Base-by-base conservation (phyloP, 2,797 vertebrate genomes). In the Hydrocynus forskahlii region DNA sequence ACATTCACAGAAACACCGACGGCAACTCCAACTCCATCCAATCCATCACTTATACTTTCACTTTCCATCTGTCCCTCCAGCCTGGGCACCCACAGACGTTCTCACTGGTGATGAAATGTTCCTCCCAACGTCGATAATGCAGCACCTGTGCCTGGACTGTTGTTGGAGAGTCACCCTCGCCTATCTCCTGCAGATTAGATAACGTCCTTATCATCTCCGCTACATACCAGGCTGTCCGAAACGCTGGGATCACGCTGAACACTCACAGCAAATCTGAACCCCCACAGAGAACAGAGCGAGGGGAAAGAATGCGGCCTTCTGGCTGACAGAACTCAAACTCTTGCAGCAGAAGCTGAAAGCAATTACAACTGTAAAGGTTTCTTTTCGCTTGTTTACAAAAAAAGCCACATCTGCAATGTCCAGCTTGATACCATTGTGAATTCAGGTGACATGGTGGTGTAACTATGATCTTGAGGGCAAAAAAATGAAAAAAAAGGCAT, bases 141-240 rank as follows among this genome's bases (percentile, higher is more conserved):
- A 80, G 76, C 76, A 74, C 70, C 83, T 80, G 81, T 67, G 57
- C 62, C 38, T 43, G 19, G 17, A 78, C 10, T 79, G 72, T 54
- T 78, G 76, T 68, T 81, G 23, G 72, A 81, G 57, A 78, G 81
- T 76, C 72, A 79, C 55, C 21, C 69, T 76, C 69, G 54, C 40
- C 75, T 79, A 77, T 73, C 62, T 77, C 23, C 59, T 13, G 21
- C 19, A 71, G 79, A 86, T 79, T 80, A 83, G 79, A 85, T 81
- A 78, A 72, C 35, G 52, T 72, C 75, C 70, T 71, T 79, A 83
- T 85, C 79, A 81, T 84, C 75, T 48, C 52, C 8, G 40, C 29
- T 80, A 60, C 82, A 84, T 50, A 67, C 17, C 48, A 59, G 52
- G 63, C 72, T 85, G 82, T 84, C 72, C 76, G 23, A 74, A 75